Evolutionary conservation across 2,797 vertebrate species (phyloP).

Genomic region (Chaetodon trifasciatus): DNA sequence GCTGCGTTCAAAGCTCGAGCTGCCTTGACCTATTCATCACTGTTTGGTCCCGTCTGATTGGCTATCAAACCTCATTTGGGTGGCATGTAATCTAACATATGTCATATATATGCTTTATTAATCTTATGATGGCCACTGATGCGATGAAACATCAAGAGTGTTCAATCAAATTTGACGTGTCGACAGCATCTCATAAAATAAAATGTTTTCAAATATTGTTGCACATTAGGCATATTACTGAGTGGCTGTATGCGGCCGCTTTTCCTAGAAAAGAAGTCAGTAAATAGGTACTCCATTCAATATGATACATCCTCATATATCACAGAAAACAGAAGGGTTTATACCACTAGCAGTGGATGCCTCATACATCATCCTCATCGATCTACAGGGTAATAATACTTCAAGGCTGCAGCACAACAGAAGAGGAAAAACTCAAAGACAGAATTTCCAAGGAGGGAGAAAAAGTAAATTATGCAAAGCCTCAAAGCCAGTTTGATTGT

Average conservation of each 20-base stretch:
- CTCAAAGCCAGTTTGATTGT: slow-evolving; percentile 79
- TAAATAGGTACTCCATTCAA: slow-evolving; percentile 70
- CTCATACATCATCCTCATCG: slow-evolving; percentile 81
- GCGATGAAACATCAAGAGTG: slow-evolving; percentile 35
- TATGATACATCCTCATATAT: slow-evolving; percentile 76
- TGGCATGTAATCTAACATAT: slow-evolving; percentile 30
- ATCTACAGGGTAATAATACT: slow-evolving; percentile 82
- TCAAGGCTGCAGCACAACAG: slow-evolving; percentile 70
- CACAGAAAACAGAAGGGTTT: slow-evolving; percentile 70
- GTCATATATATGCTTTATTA: slow-evolving; percentile 46
- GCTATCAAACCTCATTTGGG: slow-evolving; percentile 48
- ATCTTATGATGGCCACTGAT: slow-evolving; percentile 40
- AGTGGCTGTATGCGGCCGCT: slow-evolving; percentile 39
- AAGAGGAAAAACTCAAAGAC: slow-evolving; percentile 66
- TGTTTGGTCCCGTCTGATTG: slow-evolving; percentile 35
- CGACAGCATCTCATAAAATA: slow-evolving; percentile 36
- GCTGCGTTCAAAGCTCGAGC: slow-evolving; percentile 19
- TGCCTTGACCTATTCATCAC: slow-evolving; percentile 38
- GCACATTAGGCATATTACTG: slow-evolving; percentile 33
- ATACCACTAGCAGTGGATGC: slow-evolving; percentile 57
- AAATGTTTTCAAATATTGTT: slow-evolving; percentile 36
- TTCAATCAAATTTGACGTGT: slow-evolving; percentile 44
- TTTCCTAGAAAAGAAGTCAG: slow-evolving; percentile 49
- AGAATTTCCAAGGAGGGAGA: slow-evolving; percentile 56
- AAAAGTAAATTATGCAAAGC: slow-evolving; percentile 77